Base-by-base conservation (phyloP, 1,140 invertebrate species). In the Zaprionus davidi region DNA sequence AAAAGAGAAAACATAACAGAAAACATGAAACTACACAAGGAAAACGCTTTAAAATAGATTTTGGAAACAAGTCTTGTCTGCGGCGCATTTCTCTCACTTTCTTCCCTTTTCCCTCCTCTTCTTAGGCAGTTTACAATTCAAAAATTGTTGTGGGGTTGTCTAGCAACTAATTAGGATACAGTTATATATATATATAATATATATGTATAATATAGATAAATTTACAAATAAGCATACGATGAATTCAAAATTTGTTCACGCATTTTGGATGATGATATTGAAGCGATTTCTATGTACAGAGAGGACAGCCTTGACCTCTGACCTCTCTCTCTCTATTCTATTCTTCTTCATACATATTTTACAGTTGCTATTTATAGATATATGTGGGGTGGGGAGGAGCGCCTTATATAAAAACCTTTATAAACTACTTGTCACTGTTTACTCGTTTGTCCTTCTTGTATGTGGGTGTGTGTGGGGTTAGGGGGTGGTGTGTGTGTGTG, bases 401-500 rank as follows among this genome's bases (percentile, higher is more conserved):
- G 2, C 12, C 28, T 57, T 74, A 57, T 69, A 60, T 66, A 36
- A 73, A 74, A 64, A 76, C 22, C 57, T 58, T 31, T 76, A 71
- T 79, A 75, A 74, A 62, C 85, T 88, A 88, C 65, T 88, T 88
- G 84, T 88, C 84, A 90, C 84, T 88, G 85, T 84, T 88, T 88
- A 88, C 85, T 88, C 85, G 84, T 90, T 90, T 87, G 81, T 87
- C 84, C 85, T 69, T 68, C 31, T 67, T 67, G 41, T 51, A 20
- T 51, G 46, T 60, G 17, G 17, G 34, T 24, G 41, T 44, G 41
- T 44, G 41, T 6, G 41, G 5, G 5, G 41, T n/a, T 2, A 28
- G 28, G 28, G 28, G 28, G 28, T 28, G 28, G n/a, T 36, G 38
- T 28, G 26, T 17, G 41, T 24, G 55, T 22, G 55, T 31, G 20